These are phyloP conservation scores for Temnothorax curvispinosus DNA, from an alignment of 1,140 invertebrate species.

Conservation along the genomic window DNA sequence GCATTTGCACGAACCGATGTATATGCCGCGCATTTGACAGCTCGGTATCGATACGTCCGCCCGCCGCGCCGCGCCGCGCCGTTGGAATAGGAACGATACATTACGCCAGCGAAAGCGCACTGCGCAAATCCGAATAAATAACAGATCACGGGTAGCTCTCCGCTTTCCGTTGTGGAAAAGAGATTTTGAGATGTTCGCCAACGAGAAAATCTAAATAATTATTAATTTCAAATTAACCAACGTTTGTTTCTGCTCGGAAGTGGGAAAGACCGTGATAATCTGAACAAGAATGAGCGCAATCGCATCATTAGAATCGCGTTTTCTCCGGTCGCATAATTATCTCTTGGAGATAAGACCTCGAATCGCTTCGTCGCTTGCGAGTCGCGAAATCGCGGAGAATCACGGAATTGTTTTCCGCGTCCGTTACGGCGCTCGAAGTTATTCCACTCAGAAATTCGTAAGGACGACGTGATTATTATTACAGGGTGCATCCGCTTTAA, in stretches of 20 bases:
- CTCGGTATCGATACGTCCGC: conserved; percentile 59
- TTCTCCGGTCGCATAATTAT: conserved; percentile 7
- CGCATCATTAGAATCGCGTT: not conserved
- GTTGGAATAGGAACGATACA: conserved; percentile 26
- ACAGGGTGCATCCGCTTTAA: not conserved
- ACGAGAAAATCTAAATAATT: not conserved
- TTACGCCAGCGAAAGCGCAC: not conserved
- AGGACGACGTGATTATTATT: conserved; percentile 34
- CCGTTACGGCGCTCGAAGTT: not conserved
- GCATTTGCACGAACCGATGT: conserved; percentile 58
- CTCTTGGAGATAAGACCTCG: conserved; percentile 6
- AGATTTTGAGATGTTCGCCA: not conserved
- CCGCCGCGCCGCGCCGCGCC: not conserved
- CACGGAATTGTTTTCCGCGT: conserved; percentile 19
- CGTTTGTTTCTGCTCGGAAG: not conserved
- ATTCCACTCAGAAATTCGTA: conserved; percentile 6
- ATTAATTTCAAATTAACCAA: conserved; percentile 6
- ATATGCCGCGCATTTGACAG: conserved; percentile 54
- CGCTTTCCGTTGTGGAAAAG: not conserved
- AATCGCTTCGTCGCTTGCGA: conserved; percentile 24
- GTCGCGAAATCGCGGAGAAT: not conserved
- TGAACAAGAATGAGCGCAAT: not conserved
- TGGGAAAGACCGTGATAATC: not conserved
- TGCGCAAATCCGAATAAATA: conserved; percentile 9
- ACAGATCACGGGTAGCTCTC: not conserved